A percentile compares a stretch with the other conserved stretches of the same genome.
phyloP scores from a whole-genome alignment of 2,888 invertebrate species.

The Caenorhabditis panamensis region DNA sequence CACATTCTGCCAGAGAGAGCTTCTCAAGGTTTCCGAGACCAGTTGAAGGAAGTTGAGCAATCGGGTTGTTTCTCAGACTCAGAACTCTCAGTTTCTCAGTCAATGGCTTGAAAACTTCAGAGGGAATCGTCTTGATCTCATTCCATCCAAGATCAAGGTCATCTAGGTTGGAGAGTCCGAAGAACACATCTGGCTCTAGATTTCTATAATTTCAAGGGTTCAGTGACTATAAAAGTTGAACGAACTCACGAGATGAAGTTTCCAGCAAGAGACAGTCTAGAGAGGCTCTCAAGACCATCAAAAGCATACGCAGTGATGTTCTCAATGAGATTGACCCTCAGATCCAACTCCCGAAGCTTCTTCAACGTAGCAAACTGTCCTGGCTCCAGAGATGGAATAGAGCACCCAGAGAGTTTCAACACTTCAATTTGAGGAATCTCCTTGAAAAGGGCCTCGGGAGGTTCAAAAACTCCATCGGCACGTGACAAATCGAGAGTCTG shows the following conservation, averaged over 20 bases:
- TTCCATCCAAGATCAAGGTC: slow-evolving; percentile 89
- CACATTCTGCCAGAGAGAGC: slow-evolving; percentile 68
- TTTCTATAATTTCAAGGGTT: slow-evolving; percentile 53
- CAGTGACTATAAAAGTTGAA: not conserved
- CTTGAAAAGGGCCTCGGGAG: slow-evolving; percentile 64
- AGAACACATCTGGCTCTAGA: slow-evolving; percentile 89
- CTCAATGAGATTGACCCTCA: slow-evolving; percentile 90
- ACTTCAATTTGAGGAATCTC: slow-evolving; percentile 82
- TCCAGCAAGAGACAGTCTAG: slow-evolving; percentile 88
- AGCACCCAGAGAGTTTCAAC: slow-evolving; percentile 82
- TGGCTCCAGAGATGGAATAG: slow-evolving; percentile 84
- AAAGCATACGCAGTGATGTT: slow-evolving; percentile 89
- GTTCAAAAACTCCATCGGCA: slow-evolving; percentile 76
- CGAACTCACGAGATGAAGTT: slow-evolving; percentile 74
- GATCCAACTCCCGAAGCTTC: slow-evolving; percentile 87
- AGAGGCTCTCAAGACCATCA: slow-evolving; percentile 89
- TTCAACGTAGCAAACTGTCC: slow-evolving; percentile 91
- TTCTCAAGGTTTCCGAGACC: slow-evolving; percentile 63
- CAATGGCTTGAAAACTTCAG: slow-evolving; percentile 69
- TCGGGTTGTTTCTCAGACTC: slow-evolving; percentile 72
- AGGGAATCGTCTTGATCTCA: slow-evolving; percentile 72
- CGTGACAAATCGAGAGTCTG: slow-evolving; percentile 74
- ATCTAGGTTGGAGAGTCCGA: slow-evolving; percentile 89
- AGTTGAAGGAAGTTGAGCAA: slow-evolving; percentile 55
- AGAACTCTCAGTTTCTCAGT: slow-evolving; percentile 64